Evolutionary conservation across 2,113 vertebrate genomes (phyloP).

Genomic region (Alaudala cheleensis): DNA sequence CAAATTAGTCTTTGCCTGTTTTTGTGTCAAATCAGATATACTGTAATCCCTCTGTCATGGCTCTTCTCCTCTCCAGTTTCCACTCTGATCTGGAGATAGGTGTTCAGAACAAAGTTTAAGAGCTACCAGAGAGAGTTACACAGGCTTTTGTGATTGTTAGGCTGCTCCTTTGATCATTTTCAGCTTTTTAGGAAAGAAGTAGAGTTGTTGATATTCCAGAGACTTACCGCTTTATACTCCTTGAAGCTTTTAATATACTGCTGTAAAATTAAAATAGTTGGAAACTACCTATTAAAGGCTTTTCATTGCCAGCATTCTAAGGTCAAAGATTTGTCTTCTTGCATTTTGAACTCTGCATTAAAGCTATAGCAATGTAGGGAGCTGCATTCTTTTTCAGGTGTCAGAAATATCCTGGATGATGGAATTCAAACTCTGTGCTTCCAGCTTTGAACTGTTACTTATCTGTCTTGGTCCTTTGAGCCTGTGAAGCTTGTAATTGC

Average conservation of each 20-base stretch:
- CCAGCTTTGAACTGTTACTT: not conserved
- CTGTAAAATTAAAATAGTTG: not conserved
- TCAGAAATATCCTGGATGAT: not conserved
- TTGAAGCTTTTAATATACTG: not conserved
- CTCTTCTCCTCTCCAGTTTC: slow-evolving; percentile 2
- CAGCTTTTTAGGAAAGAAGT: not conserved
- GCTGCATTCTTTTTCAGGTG: not conserved
- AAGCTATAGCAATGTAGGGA: not conserved
- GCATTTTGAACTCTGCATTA: not conserved
- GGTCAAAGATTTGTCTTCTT: not conserved
- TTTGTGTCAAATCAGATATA: slow-evolving; percentile 26
- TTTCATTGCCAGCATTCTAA: not conserved
- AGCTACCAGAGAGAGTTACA: not conserved
- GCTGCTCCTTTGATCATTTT: not conserved
- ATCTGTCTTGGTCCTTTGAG: not conserved
- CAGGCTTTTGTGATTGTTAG: not conserved
- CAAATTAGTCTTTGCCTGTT: not conserved
- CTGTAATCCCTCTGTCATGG: not conserved
- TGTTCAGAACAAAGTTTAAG: not conserved
- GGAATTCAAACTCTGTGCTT: not conserved
- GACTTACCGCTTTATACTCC: not conserved
- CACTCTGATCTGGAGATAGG: not conserved
- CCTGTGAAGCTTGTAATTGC: not conserved
- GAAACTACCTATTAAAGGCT: not conserved
- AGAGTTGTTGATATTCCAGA: not conserved